Percentiles rank a stretch among this genome's conserved stretches.
Evolutionary conservation across 2,888 invertebrate genomes (phyloP).

Genomic region (Andrena dorsata): DNA sequence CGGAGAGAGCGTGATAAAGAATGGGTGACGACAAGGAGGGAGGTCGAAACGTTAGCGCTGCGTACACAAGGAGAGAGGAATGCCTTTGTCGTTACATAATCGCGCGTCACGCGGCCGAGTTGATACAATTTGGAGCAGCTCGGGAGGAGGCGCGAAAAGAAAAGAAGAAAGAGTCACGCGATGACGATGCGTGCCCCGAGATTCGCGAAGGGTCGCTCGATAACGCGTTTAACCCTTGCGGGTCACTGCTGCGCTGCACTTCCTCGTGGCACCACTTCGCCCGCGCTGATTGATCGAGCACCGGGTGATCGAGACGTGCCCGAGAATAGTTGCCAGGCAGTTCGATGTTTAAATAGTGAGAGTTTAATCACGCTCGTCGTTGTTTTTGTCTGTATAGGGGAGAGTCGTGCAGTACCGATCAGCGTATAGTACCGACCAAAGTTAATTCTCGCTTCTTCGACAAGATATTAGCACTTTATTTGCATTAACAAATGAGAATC

Average conservation of each 20-base stretch:
- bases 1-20: background rate
- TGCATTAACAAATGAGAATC: no score
- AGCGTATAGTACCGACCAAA: no score
- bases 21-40: background rate
- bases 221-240: background rate
- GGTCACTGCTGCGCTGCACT: background rate
- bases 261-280: background rate
- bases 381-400: no score
- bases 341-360: no score
- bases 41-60: background rate
- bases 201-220: background rate
- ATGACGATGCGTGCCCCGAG: conserved; percentile 1
- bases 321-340: no score
- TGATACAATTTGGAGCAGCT: conserved; percentile 60
- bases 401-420: no score
- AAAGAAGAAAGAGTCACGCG: conserved; percentile 34
- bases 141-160: conserved; percentile 27
- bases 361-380: no score
- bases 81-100: conserved; percentile 68
- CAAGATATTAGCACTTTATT: no score
- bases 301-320: no score
- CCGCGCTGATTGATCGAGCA: no score
- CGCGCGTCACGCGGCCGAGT: conserved; percentile 63
- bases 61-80: conserved; percentile 41
- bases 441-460: no score